These are phyloP conservation scores for Tragopan temminckii DNA, from an alignment of 2,797 vertebrate genomes.

Conservation along the genomic window DNA sequence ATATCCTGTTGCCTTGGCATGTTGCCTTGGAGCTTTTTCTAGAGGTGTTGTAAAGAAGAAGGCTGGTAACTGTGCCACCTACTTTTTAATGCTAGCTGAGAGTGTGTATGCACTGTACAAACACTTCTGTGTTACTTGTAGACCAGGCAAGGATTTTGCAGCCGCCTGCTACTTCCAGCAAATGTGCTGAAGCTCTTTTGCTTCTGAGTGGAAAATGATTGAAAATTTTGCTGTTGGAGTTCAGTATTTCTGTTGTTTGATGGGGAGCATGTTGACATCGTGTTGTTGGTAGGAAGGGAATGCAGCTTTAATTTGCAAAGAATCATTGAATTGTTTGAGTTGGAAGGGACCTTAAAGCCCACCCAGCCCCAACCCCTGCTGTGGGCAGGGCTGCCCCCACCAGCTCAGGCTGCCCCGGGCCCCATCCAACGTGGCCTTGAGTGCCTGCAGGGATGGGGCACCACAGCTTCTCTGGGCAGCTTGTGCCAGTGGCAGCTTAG, in stretches of 20 bases:
- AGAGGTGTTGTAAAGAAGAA: neutral
- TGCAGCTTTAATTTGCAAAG: neutral
- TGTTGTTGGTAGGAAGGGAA: neutral
- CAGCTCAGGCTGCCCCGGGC: too few relatives aligned
- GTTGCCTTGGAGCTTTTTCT: neutral
- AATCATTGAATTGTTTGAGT: too few relatives aligned
- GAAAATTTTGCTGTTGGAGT: neutral
- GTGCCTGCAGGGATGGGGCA: too few relatives aligned
- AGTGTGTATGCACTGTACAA: neutral
- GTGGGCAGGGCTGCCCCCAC: too few relatives aligned
- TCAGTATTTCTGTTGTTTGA: neutral
- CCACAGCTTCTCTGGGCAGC: too few relatives aligned
- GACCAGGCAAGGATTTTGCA: neutral
- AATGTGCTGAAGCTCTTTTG: neutral
- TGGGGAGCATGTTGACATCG: neutral
- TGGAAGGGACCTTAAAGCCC: too few relatives aligned
- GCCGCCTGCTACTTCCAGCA: neutral
- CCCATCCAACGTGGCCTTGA: too few relatives aligned
- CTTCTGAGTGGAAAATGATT: neutral
- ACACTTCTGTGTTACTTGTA: accelerated
- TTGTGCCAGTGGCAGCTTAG: neutral
- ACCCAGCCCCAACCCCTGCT: too few relatives aligned
- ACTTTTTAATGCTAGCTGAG: neutral
- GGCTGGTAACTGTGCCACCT: neutral
- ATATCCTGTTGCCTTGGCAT: neutral